Base-by-base conservation (phyloP, 2,888 invertebrate species). In the Oxytorus armatus region DNA sequence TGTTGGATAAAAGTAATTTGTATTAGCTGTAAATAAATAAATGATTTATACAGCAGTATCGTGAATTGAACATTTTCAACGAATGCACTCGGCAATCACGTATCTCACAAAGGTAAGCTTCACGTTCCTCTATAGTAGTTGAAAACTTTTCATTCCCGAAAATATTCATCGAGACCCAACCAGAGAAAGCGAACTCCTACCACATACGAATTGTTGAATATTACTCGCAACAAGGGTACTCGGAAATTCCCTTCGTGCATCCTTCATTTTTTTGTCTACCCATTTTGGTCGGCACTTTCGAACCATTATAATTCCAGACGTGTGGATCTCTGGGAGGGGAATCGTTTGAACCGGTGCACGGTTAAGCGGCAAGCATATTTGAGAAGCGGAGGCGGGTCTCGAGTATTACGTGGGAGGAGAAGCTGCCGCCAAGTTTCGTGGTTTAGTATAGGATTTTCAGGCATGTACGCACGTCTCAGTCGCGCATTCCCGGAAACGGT, bases 381-480 rank as follows among this genome's bases (percentile, higher is more conserved):
- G 29, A 29, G 44, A 44, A 53, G n/a, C 39, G 44, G 21, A 51
- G 51, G 7, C n/a, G 10, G 11, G 16, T 29, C 16, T 3, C 18
- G 33, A 21, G 33, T 49, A 51, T 51, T 59, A 61, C 47, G 59
- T 18, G 14, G 57, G 53, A 18, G 29, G 23, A 5, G 21, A 55
- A 61, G 25, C 70, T 70, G 61, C 44, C 44, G 11, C n/a, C n/a
- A 65, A 63, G 36, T 44, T 33, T 55, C 51, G 77, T 33, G 55
- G 55, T 33, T 47, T 63, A 16, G 33, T 23, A 36, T n/a, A 29
- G 69, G 69, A 77, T 63, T 77, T 36, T 63, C 44, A 42, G 70
- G n/a, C 44, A 77, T 70, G 53, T 47, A 14, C 69, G 39, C 39
- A 29, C 65, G 47, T 49, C 49, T 16, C 10, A 47, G 21, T 66